A percentile compares a stretch with the other conserved stretches of the same genome.
These are phyloP conservation scores for Pangasius krempfi DNA, from an alignment of 2,797 vertebrate genomes.

Conservation along the genomic window DNA sequence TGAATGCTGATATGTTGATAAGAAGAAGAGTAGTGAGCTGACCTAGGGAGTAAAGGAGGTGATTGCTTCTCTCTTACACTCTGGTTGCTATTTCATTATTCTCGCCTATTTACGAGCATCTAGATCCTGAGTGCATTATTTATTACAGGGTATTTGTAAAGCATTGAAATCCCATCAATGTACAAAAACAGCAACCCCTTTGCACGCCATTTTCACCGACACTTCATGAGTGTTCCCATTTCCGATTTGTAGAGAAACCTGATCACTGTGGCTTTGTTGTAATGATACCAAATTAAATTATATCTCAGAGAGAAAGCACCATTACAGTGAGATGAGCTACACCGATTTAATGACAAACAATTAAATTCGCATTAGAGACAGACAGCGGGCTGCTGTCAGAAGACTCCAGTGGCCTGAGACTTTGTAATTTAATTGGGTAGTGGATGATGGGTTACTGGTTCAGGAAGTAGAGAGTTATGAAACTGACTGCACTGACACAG, in stretches of 20 bases:
- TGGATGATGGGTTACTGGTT: slow-evolving; percentile 46
- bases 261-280: slow-evolving; percentile 36
- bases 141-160: neutral
- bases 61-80: neutral
- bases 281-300: slow-evolving; percentile 48
- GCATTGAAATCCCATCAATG: neutral
- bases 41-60: neutral
- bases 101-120: neutral
- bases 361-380: slow-evolving; percentile 65
- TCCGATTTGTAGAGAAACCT: slow-evolving; percentile 26
- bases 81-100: slow-evolving; percentile 2
- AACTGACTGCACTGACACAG: neutral
- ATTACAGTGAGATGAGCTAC: slow-evolving; percentile 63
- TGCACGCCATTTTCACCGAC: slow-evolving; percentile 12
- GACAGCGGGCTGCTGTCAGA: slow-evolving; percentile 43
- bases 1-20: neutral
- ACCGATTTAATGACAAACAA: slow-evolving; percentile 60
- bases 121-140: neutral
- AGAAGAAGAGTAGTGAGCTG: neutral
- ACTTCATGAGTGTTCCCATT: slow-evolving; percentile 15
- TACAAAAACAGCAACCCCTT: slow-evolving; percentile 11
- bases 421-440: slow-evolving; percentile 55
- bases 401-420: slow-evolving; percentile 45
- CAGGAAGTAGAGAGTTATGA: slow-evolving; percentile 20
- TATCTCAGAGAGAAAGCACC: slow-evolving; percentile 42